These are phyloP conservation scores for Cyprinus carpio DNA, from an alignment of 2,113 vertebrate genomes.

Conservation along the genomic window DNA sequence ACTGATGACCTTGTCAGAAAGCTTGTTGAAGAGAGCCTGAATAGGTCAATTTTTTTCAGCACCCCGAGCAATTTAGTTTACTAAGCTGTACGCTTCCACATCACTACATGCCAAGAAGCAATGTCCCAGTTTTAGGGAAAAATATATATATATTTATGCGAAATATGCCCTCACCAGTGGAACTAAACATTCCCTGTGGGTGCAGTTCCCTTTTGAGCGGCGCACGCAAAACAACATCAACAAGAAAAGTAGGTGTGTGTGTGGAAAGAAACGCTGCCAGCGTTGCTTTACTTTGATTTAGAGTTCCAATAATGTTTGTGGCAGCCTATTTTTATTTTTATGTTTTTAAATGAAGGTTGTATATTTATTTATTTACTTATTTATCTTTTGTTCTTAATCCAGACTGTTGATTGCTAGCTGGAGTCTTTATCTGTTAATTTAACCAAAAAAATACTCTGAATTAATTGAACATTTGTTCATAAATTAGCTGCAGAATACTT, in stretches of 20 bases:
- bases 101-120: constrained; percentile 58
- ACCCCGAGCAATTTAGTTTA: constrained; percentile 21
- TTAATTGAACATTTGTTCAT: background rate
- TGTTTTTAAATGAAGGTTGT: constrained; percentile 22
- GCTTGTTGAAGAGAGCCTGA: constrained; percentile 11
- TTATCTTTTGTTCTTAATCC: constrained; percentile 1
- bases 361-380: constrained; percentile 21
- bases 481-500: background rate
- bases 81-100: constrained; percentile 38
- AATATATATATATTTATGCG: constrained; percentile 61
- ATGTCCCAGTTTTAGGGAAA: constrained; percentile 68
- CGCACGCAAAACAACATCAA: constrained; percentile 53
- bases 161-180: constrained; percentile 61
- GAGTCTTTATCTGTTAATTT: constrained; percentile 6
- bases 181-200: constrained; percentile 68
- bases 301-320: constrained; percentile 59
- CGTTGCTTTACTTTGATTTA: constrained; percentile 49
- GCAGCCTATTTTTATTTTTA: constrained; percentile 40
- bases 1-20: constrained; percentile 31
- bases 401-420: constrained; percentile 1
- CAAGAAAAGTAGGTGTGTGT: constrained; percentile 59
- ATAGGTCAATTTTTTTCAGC: background rate
- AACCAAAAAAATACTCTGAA: background rate
- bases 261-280: constrained; percentile 58
- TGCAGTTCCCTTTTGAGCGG: constrained; percentile 65